Conservation (phyloP, 1,140 invertebrate species). For the Ericerus pela region DNA sequence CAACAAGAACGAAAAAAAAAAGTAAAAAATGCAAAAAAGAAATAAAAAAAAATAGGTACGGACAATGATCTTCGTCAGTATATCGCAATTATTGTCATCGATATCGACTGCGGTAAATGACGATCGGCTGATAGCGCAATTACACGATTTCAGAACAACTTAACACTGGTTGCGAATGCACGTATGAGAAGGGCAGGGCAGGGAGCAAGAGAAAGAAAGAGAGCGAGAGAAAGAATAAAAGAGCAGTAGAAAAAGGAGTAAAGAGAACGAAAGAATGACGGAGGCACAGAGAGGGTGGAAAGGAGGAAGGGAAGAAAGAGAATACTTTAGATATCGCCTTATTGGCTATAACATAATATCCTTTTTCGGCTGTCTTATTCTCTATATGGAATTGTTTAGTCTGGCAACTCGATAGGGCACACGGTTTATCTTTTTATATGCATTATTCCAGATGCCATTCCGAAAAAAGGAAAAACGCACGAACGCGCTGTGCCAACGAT, state of each 20-base stretch:
- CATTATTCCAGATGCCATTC: conserved; percentile 10
- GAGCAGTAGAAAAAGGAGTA: too few relatives aligned
- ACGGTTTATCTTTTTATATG: conserved; percentile 8
- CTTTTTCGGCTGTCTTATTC: conserved; percentile 9
- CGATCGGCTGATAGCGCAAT: conserved; percentile 2
- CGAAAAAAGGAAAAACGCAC: too few relatives aligned
- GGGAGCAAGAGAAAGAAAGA: too few relatives aligned
- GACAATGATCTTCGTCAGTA: conserved; percentile 2
- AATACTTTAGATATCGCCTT: conserved; percentile 9
- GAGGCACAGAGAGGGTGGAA: too few relatives aligned
- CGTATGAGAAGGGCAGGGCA: too few relatives aligned
- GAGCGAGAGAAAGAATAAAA: too few relatives aligned
- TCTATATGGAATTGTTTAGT: conserved; percentile 11
- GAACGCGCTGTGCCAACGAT: neutral
- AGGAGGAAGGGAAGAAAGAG: too few relatives aligned
- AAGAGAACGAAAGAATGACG: too few relatives aligned
- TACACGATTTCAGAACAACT: conserved; percentile 11
- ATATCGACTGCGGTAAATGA: too few relatives aligned
- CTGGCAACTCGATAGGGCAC: conserved; percentile 7
- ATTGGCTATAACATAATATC: conserved; percentile 6
- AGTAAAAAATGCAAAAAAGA: too few relatives aligned
- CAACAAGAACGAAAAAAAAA: too few relatives aligned
- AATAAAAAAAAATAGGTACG: too few relatives aligned
- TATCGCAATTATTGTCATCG: conserved; percentile 3
- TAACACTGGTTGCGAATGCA: conserved; percentile 8